These are phyloP conservation scores for Meiosimyza decipiens DNA, from an alignment of 2,888 invertebrate species.

Conservation along the genomic window DNA sequence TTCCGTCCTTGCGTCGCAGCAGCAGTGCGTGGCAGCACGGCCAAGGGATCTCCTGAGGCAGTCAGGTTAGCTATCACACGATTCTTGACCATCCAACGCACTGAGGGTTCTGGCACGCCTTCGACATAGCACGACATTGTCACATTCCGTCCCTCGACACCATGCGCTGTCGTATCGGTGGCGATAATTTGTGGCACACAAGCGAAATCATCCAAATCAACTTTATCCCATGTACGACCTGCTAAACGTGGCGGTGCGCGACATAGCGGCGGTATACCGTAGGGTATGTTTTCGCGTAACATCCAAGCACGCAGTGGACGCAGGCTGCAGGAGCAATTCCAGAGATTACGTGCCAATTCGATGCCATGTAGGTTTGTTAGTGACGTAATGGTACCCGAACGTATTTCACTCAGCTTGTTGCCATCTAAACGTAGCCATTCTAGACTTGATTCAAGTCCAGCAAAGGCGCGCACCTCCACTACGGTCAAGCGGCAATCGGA, in stretches of 20 bases:
- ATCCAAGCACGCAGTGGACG: conserved; percentile 83
- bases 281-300: conserved; percentile 80
- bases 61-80: conserved; percentile 76
- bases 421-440: conserved; percentile 83
- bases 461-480: conserved; percentile 78
- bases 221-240: conserved; percentile 78
- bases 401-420: conserved; percentile 77
- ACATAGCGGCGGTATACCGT: conserved; percentile 78
- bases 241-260: conserved; percentile 74
- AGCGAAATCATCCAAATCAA: conserved; percentile 83
- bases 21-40: conserved; percentile 56
- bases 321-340: conserved; percentile 84
- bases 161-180: conserved; percentile 71
- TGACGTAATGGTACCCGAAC: conserved; percentile 75
- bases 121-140: conserved; percentile 78
- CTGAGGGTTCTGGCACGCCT: conserved; percentile 78
- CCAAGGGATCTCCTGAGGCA: conserved; percentile 51
- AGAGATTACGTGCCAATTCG: conserved; percentile 82
- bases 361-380: conserved; percentile 78
- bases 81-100: conserved; percentile 79
- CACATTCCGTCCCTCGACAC: conserved; percentile 78
- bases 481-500: conserved; percentile 77
- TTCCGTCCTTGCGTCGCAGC: conserved; percentile 70
- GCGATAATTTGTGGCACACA: conserved; percentile 79
- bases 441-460: conserved; percentile 77